Conservation (phyloP, 2,113 vertebrate species). For the Clarias macrocephalus region DNA sequence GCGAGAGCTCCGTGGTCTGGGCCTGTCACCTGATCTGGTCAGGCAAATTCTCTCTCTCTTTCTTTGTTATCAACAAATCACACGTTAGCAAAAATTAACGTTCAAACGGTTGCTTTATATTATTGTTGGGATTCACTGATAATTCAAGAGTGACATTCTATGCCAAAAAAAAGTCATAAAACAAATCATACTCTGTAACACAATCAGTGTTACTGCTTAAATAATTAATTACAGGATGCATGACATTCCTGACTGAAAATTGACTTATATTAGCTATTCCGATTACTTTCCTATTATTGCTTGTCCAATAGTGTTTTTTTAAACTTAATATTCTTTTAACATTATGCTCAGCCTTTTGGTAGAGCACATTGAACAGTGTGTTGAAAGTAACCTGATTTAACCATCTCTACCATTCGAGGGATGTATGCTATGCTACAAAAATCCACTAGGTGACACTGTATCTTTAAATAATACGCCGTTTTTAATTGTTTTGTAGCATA, state of each 20-base stretch:
- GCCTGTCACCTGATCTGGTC: constrained; percentile 93
- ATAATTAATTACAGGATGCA: not conserved
- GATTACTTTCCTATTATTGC: not conserved
- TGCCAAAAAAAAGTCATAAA: not conserved
- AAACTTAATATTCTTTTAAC: too few species aligned
- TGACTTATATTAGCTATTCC: too few species aligned
- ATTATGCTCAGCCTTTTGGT: too few species aligned
- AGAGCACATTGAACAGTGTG: not conserved
- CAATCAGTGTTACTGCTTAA: not conserved
- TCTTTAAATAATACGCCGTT: too few species aligned
- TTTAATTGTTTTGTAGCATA: too few species aligned
- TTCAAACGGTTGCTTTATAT: not conserved
- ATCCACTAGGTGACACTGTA: too few species aligned
- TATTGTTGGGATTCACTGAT: not conserved
- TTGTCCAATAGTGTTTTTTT: too few species aligned
- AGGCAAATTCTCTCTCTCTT: constrained; percentile 51
- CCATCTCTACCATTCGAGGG: too few species aligned
- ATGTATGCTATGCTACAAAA: too few species aligned
- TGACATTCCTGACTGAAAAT: too few species aligned
- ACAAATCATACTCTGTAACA: too few species aligned
- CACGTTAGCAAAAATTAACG: not conserved
- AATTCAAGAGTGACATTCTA: not conserved
- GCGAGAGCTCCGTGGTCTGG: constrained; percentile 89
- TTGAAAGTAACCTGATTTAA: too few species aligned
- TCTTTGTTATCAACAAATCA: not conserved